Evolutionary conservation across 2,797 vertebrate genomes (phyloP), one percentile per base, ranked within the genome.

Genomic region (Rhinella marina): DNA sequence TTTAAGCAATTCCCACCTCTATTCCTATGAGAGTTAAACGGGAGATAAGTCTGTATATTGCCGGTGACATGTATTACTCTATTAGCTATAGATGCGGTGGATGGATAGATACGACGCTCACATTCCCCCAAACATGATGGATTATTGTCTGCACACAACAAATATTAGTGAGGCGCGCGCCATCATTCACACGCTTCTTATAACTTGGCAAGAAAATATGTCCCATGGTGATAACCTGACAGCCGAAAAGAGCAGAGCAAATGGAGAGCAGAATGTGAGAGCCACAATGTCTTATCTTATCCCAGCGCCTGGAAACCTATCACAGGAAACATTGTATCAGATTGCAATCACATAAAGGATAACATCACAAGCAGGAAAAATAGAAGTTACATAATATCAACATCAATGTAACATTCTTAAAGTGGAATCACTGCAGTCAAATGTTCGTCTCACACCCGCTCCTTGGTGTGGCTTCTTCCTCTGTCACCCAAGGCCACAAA

Each of bases 101-200:
- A 29, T 56, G 87, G 89, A 77, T 54, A 21, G 79, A 92, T 92
- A 92, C 91, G 41, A 88, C 83, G 90, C 89, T 91, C 68, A 90
- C 62, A 56, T 86, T 86, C 48, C 81, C 54, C 17, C 81, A 56
- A 87, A 81, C 72, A 77, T 83, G 81, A 83, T 87, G 86, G 86
- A 87, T 87, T 83, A 83, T 87, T 64, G 81, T 68, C 62, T 57
- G 78, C 68, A 78, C 48, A 82, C 70, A 87, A 83, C 57, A 82
- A 82, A 82, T 87, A 87, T 83, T 83, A 83, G 66, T 16, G 27
- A 68, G 86, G n/a, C 72, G 17, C 32, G 19, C 12, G 64, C 80
- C 56, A 87, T 76, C 61, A 75, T 83, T 83, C 70, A 50, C 48
- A n/a, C 4, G 59, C 29, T 25, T 78, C 72, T 76, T 62, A 76